Evolutionary conservation across 64 coral and sea anemone genomes (phyloP), one percentile per base, ranked within the genome.

Genomic region (Actinia tenebrosa): DNA sequence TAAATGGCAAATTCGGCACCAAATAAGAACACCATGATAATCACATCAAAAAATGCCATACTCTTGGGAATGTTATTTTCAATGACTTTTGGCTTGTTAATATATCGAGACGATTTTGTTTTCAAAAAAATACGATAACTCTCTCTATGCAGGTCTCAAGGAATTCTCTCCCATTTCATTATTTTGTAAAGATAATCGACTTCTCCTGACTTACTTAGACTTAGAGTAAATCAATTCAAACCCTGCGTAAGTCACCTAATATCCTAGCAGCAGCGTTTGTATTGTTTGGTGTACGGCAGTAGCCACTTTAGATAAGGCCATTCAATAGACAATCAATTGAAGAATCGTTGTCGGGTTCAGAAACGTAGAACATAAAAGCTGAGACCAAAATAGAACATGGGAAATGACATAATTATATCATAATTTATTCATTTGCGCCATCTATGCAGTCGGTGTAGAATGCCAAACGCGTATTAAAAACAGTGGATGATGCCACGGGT

Each of bases 1-100:
- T 75, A 75, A 75, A 75, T 30, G 69, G 23, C 37, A 75, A 42
- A 25, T 26, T 30, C 69, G 25, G 69, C 69, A 75, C 23, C 26
- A 42, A 42, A 75, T 75, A 75, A 75, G 5, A 42, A 50, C 0
- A 9, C 26, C 63, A 23, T 66, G 63, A 27, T 75, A 75, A 75
- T 75, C 42, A 75, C 27, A 30, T 75, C 69, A 75, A 75, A 72
- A 37, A 72, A 75, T 66, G 63, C n/a, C 63, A 66, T 66, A 66
- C 1, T 66, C 1, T 14, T 8, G 63, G 63, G 5, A 66, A 25
- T 66, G 23, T 23, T 66, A 20, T 66, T 25, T n/a, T 10, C 15
- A 20, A n/a, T 25, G 63, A 23, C 4, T 66, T 23, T 25, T 66
- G 63, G 22, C 63, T 66, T 20, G 63, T 66, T 25, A 66, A 66